Base-by-base conservation (phyloP, 1,140 invertebrate genomes). In the Euura saliciscinereae region DNA sequence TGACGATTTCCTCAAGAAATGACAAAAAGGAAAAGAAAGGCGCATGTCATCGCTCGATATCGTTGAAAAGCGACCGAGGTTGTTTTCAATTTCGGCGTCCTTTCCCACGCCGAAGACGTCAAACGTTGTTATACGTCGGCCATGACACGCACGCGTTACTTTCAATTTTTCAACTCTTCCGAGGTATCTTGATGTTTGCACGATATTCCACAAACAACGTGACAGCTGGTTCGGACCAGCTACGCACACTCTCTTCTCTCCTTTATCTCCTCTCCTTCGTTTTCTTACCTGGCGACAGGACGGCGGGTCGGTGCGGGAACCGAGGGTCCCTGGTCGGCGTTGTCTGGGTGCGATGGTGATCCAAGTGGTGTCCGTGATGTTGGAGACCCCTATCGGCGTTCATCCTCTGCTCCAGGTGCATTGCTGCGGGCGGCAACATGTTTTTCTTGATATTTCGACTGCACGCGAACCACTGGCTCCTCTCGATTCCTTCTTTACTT, bases 401-500 rank as follows among this genome's bases (percentile, higher is more conserved):
- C 43, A 77, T 77, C 70, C 78, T 82, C 64, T 79, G 77, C 68
- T 81, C 80, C 70, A 82, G 72, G 73, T 81, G 78, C 76, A 83
- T 77, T 8, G 74, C 73, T 7, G 70, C 73, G 45, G 79, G 76
- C 69, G 66, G 66, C 66, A 67, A 44, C 66, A 67, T 67, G 28
- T 51, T 11, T 59, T 59, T n/a, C 51, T n/a, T 59, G 3, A 3
- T 51, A 7, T 51, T 51, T 28, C 28, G 28, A 28, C 28, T 1
- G 28, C 28, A 28, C 28, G 28, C 28, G 28, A 28, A 28, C 28
- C 28, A 28, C 28, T 28, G 28, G 28, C 28, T 28, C 28, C 28
- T 28, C 28, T 28, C 28, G 75, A 13, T 42, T 6, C n/a, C 44
- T 70, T 42, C 5, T 6, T 10, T 28, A 28, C 1, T 28, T 28